phyloP scores from a whole-genome alignment of 2,888 invertebrate genomes.

The Rhabditoides inermis region DNA sequence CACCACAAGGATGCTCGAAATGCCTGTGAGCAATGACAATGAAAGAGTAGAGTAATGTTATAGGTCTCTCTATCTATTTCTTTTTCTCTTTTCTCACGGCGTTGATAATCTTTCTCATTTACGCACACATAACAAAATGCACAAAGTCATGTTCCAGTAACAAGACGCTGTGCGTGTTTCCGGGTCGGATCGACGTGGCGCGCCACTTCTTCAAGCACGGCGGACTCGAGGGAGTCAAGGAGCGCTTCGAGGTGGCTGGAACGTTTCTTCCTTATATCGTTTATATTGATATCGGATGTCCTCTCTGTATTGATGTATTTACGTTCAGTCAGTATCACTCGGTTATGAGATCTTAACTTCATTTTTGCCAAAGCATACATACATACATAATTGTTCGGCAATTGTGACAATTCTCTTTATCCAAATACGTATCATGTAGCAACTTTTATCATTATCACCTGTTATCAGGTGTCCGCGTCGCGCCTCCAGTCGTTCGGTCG shows the following conservation, averaged over 20 bases:
- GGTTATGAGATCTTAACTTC: too few species aligned
- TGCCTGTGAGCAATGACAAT: too few species aligned
- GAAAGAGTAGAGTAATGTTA: too few species aligned
- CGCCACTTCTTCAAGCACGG: constrained; percentile 11
- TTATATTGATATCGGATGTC: not conserved
- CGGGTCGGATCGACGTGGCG: constrained; percentile 8
- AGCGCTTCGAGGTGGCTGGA: constrained; percentile 3
- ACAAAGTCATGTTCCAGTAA: not conserved
- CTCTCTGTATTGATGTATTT: too few species aligned
- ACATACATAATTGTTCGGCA: too few species aligned
- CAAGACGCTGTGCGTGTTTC: constrained; percentile 3
- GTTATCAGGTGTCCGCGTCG: constrained; percentile 2
- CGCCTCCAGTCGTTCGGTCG: constrained; percentile 7
- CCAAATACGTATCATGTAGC: not conserved
- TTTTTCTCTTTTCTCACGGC: too few species aligned
- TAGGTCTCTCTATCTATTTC: too few species aligned
- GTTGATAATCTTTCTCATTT: too few species aligned
- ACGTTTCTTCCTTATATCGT: not conserved
- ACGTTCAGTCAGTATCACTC: too few species aligned
- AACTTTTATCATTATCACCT: not conserved
- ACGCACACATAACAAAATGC: not conserved
- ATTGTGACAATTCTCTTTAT: too few species aligned
- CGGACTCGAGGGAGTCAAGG: constrained; percentile 12
- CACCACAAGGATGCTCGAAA: too few species aligned
- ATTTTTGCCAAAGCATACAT: too few species aligned